Evolutionary conservation across 2,113 vertebrate species (phyloP).

Genomic region (Cyprinodon tularosa): DNA sequence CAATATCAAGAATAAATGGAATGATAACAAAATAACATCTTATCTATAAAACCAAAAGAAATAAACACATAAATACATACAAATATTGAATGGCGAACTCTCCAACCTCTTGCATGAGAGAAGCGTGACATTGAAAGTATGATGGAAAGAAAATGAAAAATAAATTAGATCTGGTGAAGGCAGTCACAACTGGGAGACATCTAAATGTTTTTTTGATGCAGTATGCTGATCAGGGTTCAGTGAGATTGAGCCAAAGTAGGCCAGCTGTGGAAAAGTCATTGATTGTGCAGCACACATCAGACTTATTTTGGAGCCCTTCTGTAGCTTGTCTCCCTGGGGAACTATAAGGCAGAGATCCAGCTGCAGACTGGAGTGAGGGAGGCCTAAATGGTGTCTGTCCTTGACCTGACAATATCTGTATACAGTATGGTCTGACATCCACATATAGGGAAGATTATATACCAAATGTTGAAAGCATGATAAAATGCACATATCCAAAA

Average conservation of each 20-base stretch:
- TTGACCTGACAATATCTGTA: slow-evolving; percentile 50
- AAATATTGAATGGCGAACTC: slow-evolving; percentile 16
- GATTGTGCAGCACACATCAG: slow-evolving; percentile 46
- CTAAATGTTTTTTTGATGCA: slow-evolving; percentile 38
- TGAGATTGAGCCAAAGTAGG: slow-evolving; percentile 49
- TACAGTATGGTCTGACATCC: not conserved
- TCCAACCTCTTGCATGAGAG: slow-evolving; percentile 3
- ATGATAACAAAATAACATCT: not conserved
- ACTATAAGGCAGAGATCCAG: slow-evolving; percentile 41
- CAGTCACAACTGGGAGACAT: slow-evolving; percentile 20
- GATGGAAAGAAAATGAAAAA: slow-evolving; percentile 44
- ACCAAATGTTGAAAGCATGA: not conserved
- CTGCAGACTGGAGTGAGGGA: slow-evolving; percentile 15
- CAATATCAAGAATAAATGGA: not conserved
- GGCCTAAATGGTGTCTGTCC: slow-evolving; percentile 19
- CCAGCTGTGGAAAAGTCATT: slow-evolving; percentile 48
- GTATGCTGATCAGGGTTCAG: slow-evolving; percentile 33
- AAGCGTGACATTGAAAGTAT: slow-evolving; percentile 6
- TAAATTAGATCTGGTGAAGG: slow-evolving; percentile 43
- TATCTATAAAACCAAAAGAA: not conserved
- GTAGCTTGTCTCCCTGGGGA: slow-evolving; percentile 45
- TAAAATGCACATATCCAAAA: not conserved
- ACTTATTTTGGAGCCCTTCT: slow-evolving; percentile 56
- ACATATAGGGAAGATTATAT: not conserved
- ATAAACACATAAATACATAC: not conserved